phyloP scores from a whole-genome alignment of 2,113 vertebrate genomes.

The Vidua macroura region DNA sequence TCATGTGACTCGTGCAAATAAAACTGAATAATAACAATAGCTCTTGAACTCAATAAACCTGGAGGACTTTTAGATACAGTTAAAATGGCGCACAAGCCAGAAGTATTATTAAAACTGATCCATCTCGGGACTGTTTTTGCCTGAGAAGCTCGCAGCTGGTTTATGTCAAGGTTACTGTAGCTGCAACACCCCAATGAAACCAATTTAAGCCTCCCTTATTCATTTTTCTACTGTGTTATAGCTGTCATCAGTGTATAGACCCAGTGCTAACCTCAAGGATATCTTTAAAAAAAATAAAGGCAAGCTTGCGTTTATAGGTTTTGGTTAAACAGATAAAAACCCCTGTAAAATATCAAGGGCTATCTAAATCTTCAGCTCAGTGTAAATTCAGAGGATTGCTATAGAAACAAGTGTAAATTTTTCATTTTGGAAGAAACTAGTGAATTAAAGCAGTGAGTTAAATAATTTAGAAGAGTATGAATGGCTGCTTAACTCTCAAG shows the following conservation, averaged over 20 bases:
- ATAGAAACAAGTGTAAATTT: neutral
- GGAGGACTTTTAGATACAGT: neutral
- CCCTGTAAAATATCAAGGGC: neutral
- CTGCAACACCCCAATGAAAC: conserved; percentile 50
- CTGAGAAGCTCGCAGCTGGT: conserved; percentile 54
- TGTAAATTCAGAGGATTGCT: neutral
- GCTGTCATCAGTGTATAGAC: conserved; percentile 9
- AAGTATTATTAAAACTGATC: conserved; percentile 44
- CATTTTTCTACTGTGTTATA: conserved; percentile 45
- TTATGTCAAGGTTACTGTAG: conserved; percentile 56
- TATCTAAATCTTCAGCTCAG: neutral
- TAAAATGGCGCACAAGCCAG: neutral
- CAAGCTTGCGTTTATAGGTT: neutral
- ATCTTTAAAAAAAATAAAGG: neutral
- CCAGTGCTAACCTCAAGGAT: neutral
- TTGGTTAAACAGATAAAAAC: neutral
- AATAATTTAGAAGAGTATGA: conserved; percentile 39
- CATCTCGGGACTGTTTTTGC: conserved; percentile 34
- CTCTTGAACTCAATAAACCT: conserved; percentile 57
- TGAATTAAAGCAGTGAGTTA: neutral
- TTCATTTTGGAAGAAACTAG: neutral
- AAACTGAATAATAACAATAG: conserved; percentile 50
- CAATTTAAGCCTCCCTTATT: conserved; percentile 29
- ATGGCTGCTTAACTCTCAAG: neutral
- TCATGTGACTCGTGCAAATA: conserved; percentile 55